phyloP scores from a whole-genome alignment of 2,888 invertebrate species.

The Tetragonula carbonaria region DNA sequence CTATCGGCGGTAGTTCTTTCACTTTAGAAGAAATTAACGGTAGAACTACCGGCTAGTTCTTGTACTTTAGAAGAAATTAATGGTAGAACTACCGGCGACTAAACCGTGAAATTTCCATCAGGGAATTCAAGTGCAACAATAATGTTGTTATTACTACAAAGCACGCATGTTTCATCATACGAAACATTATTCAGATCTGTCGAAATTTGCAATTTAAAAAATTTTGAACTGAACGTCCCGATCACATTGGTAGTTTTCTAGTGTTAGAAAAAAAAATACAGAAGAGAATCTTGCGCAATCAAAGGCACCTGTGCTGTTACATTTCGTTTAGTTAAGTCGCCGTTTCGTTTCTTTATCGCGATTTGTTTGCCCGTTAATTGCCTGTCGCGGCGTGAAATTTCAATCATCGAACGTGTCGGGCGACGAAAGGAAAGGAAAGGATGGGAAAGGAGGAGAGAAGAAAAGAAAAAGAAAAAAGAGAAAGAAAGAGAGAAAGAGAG shows the following conservation, averaged over 20 bases:
- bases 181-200: too few species aligned
- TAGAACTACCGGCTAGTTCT: too few species aligned
- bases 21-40: not conserved
- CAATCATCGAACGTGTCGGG: not conserved
- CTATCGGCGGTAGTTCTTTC: not conserved
- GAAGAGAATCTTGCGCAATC: slow-evolving; percentile 19
- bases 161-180: too few species aligned
- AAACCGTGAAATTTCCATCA: too few species aligned
- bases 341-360: not conserved
- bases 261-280: not conserved
- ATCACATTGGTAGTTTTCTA: too few species aligned
- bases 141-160: too few species aligned
- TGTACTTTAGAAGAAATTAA: not conserved
- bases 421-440: not conserved
- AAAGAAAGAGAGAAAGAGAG: not conserved
- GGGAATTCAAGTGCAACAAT: too few species aligned
- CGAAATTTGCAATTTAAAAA: too few species aligned
- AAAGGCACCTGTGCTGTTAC: not conserved
- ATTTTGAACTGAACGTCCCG: too few species aligned
- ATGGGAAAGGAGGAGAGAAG: too few species aligned
- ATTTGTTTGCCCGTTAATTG: not conserved
- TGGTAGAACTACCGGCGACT: too few species aligned
- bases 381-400: not conserved
- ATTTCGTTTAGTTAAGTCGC: slow-evolving; percentile 10
- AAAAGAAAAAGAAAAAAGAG: not conserved